phyloP scores from a whole-genome alignment of 2,113 vertebrate genomes.

The Charina bottae region DNA sequence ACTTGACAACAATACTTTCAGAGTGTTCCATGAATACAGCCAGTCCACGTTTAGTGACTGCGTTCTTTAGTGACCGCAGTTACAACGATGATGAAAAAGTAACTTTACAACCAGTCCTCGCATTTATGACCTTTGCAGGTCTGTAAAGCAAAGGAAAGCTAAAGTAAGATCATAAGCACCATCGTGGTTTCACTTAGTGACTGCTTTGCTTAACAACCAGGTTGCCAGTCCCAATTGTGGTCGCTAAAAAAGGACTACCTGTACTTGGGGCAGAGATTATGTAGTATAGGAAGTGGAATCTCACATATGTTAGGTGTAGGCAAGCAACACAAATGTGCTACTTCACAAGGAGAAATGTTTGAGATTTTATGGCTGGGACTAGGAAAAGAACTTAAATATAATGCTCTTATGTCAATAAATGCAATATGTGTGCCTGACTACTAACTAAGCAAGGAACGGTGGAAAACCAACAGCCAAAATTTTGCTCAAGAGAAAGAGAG shows the following conservation, averaged over 20 bases:
- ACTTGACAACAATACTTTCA: not conserved
- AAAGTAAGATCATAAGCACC: too few relatives aligned
- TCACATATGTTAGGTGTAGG: not conserved
- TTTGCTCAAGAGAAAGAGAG: not conserved
- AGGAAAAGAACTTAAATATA: not conserved
- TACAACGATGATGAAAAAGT: too few relatives aligned
- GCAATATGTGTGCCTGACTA: not conserved
- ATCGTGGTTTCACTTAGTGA: too few relatives aligned
- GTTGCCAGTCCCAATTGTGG: too few relatives aligned
- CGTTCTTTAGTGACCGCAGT: too few relatives aligned
- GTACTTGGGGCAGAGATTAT: not conserved
- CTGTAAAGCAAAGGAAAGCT: too few relatives aligned
- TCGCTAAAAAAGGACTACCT: too few relatives aligned
- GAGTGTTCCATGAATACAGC: not conserved
- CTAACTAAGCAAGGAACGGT: not conserved
- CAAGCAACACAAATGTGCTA: not conserved
- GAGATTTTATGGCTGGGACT: not conserved
- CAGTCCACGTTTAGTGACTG: too few relatives aligned
- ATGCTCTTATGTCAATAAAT: not conserved
- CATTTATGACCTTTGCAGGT: too few relatives aligned
- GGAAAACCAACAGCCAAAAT: not conserved
- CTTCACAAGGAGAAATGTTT: not conserved
- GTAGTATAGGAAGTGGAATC: not conserved
- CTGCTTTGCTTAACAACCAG: too few relatives aligned
- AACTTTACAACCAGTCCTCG: too few relatives aligned